Percentiles rank a stretch among this genome's conserved stretches.
Evolutionary conservation across 2,797 vertebrate species (phyloP).

Genomic region (Jordanella pulchra): DNA sequence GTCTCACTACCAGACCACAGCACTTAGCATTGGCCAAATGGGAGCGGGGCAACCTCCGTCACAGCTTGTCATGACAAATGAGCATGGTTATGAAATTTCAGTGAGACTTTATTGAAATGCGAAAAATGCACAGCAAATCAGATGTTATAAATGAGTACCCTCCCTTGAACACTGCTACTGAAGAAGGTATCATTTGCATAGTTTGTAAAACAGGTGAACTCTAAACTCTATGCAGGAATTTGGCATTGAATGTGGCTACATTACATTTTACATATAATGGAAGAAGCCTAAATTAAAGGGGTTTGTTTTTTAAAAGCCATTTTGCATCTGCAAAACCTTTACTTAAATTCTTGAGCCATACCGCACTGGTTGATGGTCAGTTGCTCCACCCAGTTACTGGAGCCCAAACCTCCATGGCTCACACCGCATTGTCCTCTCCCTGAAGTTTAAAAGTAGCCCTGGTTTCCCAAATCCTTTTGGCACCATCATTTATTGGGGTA

Average conservation of each 20-base stretch:
- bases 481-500: conserved; percentile 58
- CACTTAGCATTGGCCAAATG: conserved; percentile 38
- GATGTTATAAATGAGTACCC: conserved; percentile 51
- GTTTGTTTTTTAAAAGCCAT: conserved; percentile 61
- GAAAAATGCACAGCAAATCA: conserved; percentile 42
- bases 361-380: conserved; percentile 70
- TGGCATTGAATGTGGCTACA: conserved; percentile 24
- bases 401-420: conserved; percentile 53
- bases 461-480: conserved; percentile 64
- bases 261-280: conserved; percentile 25
- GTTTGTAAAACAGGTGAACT: conserved; percentile 56
- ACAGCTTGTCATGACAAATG: conserved; percentile 66
- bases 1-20: conserved; percentile 37
- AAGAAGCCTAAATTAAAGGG: conserved; percentile 39
- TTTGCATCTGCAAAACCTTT: conserved; percentile 39
- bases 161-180: conserved; percentile 31
- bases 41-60: conserved; percentile 44
- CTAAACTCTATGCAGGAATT: conserved; percentile 29
- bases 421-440: conserved; percentile 54
- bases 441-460: conserved; percentile 67
- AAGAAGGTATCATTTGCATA: conserved; percentile 34
- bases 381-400: conserved; percentile 66
- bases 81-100: conserved; percentile 59
- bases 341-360: conserved; percentile 36
- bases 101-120: conserved; percentile 43